phyloP scores from a whole-genome alignment of 2,888 invertebrate species.

The Clostera curtula region DNA sequence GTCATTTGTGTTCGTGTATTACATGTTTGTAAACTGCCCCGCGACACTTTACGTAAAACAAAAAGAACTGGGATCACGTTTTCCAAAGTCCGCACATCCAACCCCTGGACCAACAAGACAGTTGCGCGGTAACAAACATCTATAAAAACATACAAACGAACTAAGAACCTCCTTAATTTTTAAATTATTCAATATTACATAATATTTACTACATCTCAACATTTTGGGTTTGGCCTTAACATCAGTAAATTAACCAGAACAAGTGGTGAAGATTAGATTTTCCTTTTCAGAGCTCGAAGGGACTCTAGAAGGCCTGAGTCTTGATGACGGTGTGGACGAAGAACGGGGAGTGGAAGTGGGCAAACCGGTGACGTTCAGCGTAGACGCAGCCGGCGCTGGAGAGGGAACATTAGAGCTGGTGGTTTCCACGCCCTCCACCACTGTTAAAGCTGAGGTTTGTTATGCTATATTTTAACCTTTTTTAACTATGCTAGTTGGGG shows the following conservation, averaged over 20 bases:
- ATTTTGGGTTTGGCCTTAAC: too few relatives aligned
- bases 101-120: too few relatives aligned
- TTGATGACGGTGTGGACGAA: slow-evolving; percentile 61
- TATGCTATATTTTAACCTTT: slow-evolving; percentile 6
- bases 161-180: too few relatives aligned
- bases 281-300: slow-evolving; percentile 59
- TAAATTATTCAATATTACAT: neutral
- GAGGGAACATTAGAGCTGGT: slow-evolving; percentile 94
- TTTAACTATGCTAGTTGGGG: neutral
- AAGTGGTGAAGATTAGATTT: too few relatives aligned
- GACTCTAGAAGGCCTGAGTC: slow-evolving; percentile 61
- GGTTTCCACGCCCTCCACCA: slow-evolving; percentile 90
- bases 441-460: slow-evolving; percentile 89
- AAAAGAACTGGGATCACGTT: too few relatives aligned
- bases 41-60: too few relatives aligned
- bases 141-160: too few relatives aligned
- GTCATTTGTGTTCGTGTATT: too few relatives aligned
- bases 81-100: too few relatives aligned
- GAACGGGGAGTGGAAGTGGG: slow-evolving; percentile 79
- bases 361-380: slow-evolving; percentile 92
- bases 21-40: too few relatives aligned
- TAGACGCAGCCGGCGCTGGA: slow-evolving; percentile 96
- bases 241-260: too few relatives aligned
- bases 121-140: too few relatives aligned
- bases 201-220: neutral